Evolutionary conservation across 2,113 vertebrate genomes (phyloP), one percentile per base, ranked within the genome.

Genomic region (Turdus rufiventris): DNA sequence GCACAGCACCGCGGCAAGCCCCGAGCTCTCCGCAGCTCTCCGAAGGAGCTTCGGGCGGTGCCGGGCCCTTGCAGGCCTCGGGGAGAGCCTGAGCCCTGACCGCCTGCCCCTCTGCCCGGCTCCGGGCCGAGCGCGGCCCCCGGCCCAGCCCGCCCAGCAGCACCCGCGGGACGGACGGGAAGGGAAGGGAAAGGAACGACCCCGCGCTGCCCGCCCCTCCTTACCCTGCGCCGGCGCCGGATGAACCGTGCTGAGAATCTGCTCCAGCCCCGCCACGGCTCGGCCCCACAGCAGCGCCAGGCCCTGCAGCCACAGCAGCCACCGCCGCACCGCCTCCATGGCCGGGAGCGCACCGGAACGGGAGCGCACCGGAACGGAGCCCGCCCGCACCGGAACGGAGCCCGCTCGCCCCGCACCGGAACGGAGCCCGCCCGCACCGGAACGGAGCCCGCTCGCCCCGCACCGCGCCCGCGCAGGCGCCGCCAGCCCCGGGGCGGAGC

Each of bases 341-440:
- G 3, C 73, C 24, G 5, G 25, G 17, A 6, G 9, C 11, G 38
- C 38, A 40, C 38, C 38, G 38, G 38, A 40, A 40, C 38, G 38
- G 38, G 38, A 40, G 9, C 38, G 38, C 38, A 40, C 6, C 19
- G 11, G 1, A 4, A 12, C 1, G 18, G 4, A 18, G 9, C 47
- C 13, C 38, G 14, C 1, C 4, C 2, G 2, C 4, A 17, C 7
- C 7, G 1, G 1, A 4, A 12, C 1, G 18, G 4, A 18, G 8
- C 48, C 13, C 38, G 14, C n/a, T 8, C 8, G 3, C 36, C 1
- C 4, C 2, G 2, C 4, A 17, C 7, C 7, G 1, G 1, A 4
- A 12, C 1, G 18, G 4, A 18, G 8, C 48, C 13, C 38, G 14
- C n/a, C 36, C 2, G 15, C 48, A 2, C 6, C 18, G 11, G 1